Percentiles rank a stretch among this genome's conserved stretches.
phyloP scores from a whole-genome alignment of 2,113 vertebrate species.

The Podarcis muralis region DNA sequence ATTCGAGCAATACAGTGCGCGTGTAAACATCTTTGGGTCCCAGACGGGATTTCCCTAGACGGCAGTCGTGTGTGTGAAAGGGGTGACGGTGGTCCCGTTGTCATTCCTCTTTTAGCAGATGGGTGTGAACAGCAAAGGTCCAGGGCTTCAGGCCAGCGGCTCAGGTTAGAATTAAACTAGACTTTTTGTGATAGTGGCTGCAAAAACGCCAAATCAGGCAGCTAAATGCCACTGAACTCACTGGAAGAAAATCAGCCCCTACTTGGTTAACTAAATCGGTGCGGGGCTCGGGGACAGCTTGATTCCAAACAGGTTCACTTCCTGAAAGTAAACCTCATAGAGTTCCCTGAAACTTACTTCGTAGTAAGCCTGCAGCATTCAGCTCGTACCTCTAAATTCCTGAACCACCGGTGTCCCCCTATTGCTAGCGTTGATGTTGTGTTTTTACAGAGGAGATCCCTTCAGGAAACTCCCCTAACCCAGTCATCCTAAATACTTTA shows the following conservation, averaged over 20 bases:
- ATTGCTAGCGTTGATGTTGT: too few species aligned
- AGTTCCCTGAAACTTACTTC: not conserved
- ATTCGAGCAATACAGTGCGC: not conserved
- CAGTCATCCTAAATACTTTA: not conserved
- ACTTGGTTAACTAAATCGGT: too few species aligned
- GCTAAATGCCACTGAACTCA: too few species aligned
- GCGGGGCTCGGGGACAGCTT: too few species aligned
- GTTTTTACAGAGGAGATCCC: not conserved
- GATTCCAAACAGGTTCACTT: not conserved
- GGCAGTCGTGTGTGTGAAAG: too few species aligned
- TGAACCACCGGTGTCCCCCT: too few species aligned
- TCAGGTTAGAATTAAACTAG: not conserved
- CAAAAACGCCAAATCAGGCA: too few species aligned
- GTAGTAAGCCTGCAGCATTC: not conserved
- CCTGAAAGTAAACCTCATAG: not conserved
- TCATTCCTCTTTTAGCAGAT: not conserved
- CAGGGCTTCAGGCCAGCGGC: not conserved
- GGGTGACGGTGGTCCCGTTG: not conserved
- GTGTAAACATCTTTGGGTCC: not conserved
- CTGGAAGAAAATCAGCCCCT: too few species aligned
- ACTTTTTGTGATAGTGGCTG: not conserved
- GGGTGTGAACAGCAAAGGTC: not conserved
- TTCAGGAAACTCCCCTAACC: not conserved
- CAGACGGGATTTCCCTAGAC: not conserved
- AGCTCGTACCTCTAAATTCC: not conserved